A percentile compares a stretch with the other conserved stretches of the same genome.
phyloP scores from a whole-genome alignment of 2,888 invertebrate species.

The Herminia tarsipennalis region DNA sequence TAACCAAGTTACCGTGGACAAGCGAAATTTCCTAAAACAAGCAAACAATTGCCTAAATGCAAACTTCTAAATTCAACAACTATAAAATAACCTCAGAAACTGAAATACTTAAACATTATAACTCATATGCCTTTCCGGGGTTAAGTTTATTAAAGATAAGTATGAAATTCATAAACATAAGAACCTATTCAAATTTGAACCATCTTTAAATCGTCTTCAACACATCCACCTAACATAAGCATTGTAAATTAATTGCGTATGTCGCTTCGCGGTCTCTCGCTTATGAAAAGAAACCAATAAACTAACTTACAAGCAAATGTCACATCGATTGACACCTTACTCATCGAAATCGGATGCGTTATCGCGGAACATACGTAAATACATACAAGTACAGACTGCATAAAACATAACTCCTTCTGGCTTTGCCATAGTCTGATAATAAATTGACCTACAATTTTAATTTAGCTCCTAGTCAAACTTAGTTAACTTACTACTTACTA shows the following conservation, averaged over 20 bases:
- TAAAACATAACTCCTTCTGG: too few species aligned
- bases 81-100: too few species aligned
- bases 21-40: too few species aligned
- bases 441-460: too few species aligned
- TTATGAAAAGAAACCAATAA: not conserved
- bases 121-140: too few species aligned
- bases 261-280: not conserved
- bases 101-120: not conserved
- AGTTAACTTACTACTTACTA: too few species aligned
- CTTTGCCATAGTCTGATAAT: too few species aligned
- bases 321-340: not conserved
- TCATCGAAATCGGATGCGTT: not conserved
- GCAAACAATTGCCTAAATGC: not conserved
- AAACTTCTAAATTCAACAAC: not conserved
- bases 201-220: slow-evolving; percentile 6
- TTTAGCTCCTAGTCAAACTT: too few species aligned
- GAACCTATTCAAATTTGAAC: slow-evolving; percentile 9
- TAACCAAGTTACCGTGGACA: too few species aligned
- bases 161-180: not conserved
- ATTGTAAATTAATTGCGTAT: slow-evolving; percentile 10
- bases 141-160: not conserved
- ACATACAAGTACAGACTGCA: too few species aligned
- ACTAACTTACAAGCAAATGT: too few species aligned
- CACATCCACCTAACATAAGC: not conserved
- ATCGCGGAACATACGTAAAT: too few species aligned